A percentile compares a stretch with the other conserved stretches of the same genome.
Evolutionary conservation across 2,797 vertebrate species (phyloP).

Genomic region (Cygnus olor): DNA sequence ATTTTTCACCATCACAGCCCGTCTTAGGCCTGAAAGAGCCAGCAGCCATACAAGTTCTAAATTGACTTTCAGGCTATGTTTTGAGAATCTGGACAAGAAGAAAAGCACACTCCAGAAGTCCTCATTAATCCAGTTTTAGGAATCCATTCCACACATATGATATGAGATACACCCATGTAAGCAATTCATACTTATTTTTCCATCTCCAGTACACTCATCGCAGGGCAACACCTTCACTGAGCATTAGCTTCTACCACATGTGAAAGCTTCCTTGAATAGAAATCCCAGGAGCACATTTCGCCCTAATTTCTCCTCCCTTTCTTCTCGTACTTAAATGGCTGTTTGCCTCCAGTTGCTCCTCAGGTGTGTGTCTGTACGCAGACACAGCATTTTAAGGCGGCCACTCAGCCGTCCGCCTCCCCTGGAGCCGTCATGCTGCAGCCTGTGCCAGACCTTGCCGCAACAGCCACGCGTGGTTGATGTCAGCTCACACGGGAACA

Average conservation of each 20-base stretch:
- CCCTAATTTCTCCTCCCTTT: neutral
- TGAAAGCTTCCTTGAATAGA: neutral
- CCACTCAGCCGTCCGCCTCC: neutral
- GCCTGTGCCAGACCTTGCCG: neutral
- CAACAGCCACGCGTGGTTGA: accelerated
- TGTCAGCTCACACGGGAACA: neutral
- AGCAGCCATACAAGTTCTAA: neutral
- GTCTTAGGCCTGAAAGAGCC: neutral
- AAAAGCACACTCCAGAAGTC: neutral
- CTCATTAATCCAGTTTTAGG: neutral
- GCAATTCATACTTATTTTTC: accelerated
- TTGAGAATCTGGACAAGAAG: neutral
- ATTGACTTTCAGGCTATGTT: neutral
- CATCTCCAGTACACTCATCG: neutral
- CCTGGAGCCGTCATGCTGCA: neutral
- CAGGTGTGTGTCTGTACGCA: neutral
- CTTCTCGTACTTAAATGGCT: neutral
- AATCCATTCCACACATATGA: accelerated
- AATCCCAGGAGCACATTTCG: neutral
- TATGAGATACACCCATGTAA: accelerated
- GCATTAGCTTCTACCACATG: neutral
- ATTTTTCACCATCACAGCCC: neutral
- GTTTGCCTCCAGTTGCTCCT: neutral
- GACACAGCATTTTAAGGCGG: neutral
- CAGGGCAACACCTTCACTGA: neutral